Conservation (phyloP, 2,797 vertebrate species). For the Lithobates sylvaticus region DNA sequence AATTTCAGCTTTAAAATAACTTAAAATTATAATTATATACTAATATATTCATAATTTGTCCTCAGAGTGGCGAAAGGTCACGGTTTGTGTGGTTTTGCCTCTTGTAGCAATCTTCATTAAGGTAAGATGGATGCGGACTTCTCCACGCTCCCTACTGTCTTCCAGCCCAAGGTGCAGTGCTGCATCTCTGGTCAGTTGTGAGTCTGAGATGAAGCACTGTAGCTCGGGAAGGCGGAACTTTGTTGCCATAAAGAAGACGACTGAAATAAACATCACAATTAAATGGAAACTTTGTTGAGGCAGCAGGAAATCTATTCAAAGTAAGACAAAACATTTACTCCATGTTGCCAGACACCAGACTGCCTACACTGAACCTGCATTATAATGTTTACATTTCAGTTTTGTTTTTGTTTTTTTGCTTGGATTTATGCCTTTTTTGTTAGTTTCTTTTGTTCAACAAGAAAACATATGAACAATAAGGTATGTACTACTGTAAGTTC, state of each 20-base stretch:
- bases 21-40: background rate
- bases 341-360: background rate
- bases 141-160: constrained; percentile 66
- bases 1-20: background rate
- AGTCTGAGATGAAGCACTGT: constrained; percentile 99
- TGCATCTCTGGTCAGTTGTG: constrained; percentile 99
- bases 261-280: background rate
- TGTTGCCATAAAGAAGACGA: constrained; percentile 59
- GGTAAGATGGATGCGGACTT: background rate
- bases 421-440: background rate
- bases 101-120: background rate
- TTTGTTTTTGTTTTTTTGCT: background rate
- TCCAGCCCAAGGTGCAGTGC: constrained; percentile 98
- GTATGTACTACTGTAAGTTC: too few species aligned
- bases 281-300: background rate
- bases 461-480: background rate
- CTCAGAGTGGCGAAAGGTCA: background rate
- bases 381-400: background rate
- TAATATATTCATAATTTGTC: constrained; percentile 6
- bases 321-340: background rate
- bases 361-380: background rate
- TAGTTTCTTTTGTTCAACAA: background rate
- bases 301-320: constrained; percentile 13
- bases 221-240: constrained; percentile 92
- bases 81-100: background rate